phyloP scores from a whole-genome alignment of 2,888 invertebrate species.

The Pachliopta kotzebuea region DNA sequence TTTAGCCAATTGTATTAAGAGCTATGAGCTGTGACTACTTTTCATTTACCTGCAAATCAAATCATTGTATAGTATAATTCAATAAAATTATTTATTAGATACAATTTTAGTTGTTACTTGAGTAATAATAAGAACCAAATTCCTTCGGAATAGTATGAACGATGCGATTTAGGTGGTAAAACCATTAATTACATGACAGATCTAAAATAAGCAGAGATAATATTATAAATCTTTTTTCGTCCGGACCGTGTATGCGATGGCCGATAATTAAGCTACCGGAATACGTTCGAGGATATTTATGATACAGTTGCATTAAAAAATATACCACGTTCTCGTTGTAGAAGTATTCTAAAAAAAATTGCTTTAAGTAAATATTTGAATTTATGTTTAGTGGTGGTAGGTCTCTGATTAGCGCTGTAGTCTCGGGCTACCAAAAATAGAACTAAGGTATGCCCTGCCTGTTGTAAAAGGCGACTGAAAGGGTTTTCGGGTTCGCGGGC shows the following conservation, averaged over 20 bases:
- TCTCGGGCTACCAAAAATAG: too few relatives aligned
- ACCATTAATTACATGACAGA: constrained; percentile 29
- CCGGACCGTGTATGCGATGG: constrained; percentile 17
- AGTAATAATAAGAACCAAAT: neutral
- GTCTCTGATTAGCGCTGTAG: too few relatives aligned
- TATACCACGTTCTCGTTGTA: too few relatives aligned
- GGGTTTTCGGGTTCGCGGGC: too few relatives aligned
- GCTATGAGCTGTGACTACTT: neutral
- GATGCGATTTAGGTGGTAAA: constrained; percentile 3
- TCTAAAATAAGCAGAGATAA: constrained; percentile 25
- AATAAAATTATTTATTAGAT: neutral
- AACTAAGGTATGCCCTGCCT: too few relatives aligned
- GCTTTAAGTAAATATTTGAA: too few relatives aligned
- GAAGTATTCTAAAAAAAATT: too few relatives aligned
- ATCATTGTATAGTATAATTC: constrained; percentile 1
- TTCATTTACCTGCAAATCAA: constrained; percentile 15
- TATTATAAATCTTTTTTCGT: constrained; percentile 24
- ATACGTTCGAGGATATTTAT: constrained; percentile 27
- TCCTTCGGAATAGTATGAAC: neutral
- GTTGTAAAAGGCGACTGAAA: too few relatives aligned
- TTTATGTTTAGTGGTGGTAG: too few relatives aligned
- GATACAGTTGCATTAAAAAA: neutral
- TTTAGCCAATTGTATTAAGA: neutral
- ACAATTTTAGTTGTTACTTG: constrained; percentile 1
- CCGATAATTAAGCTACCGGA: constrained; percentile 28